Base-by-base conservation (phyloP, 2,888 invertebrate genomes). In the Fabriciana adippe region DNA sequence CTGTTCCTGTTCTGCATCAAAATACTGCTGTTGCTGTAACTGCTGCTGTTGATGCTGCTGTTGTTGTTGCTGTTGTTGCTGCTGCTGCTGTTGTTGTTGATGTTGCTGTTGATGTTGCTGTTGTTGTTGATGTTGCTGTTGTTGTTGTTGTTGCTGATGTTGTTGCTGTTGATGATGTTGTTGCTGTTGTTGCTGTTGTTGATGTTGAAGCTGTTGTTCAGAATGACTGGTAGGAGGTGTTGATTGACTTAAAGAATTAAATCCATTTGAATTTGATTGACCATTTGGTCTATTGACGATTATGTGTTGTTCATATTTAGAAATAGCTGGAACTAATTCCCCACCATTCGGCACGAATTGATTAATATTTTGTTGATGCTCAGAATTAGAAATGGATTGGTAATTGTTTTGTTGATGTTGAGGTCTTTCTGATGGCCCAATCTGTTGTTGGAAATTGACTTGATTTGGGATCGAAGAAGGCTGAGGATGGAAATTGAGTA, bases 291-390 rank as follows among this genome's bases (percentile, higher is more conserved):
- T 88, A 76, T 89, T 87, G n/a, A 94, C 92, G 15, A 95, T 94
- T 72, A 95, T 94, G 76, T 97, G 97, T 75, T 97, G 96, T 85
- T 97, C 97, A 74, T 94, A 95, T 88, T 96, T 96, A 6, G 97
- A 95, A 68, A 97, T 94, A 18, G 97, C 95, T 66, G 95, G 95
- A 21, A 96, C 94, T 53, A 97, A 90, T 86, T 97, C 96, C 0
- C 96, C 96, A 50, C 94, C 95, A 1, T 95, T 93, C 50, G 94
- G 94, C 26, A 94, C 87, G 69, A 94, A 85, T 41, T 93, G 90
- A 6, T 87, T 86, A 63, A 93, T 79, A 71, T 90, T 86, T 80
- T 93, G 93, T 73, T 90, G 89, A 74, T 92, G 89, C 66, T 90
- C 84, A 47, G 80, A 65, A 67, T 81, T 86, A 47, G 82, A 70